phyloP scores from a whole-genome alignment of 1,140 invertebrate genomes.

The Nylanderia fulva region DNA sequence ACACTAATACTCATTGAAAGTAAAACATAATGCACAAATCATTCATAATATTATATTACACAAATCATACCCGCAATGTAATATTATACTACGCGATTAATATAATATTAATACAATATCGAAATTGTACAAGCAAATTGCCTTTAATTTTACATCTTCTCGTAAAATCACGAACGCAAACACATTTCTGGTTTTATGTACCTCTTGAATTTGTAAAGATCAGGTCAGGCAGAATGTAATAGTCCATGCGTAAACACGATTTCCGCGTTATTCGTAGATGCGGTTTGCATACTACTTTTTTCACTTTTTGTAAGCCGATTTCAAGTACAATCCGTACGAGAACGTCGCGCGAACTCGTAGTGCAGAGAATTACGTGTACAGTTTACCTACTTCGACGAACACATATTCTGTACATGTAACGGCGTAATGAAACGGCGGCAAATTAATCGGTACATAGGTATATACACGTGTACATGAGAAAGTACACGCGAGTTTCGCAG shows the following conservation, averaged over 20 bases:
- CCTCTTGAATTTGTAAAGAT: neutral
- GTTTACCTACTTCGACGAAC: conserved; percentile 65
- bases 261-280: neutral
- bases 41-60: conserved; percentile 1
- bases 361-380: conserved; percentile 61
- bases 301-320: conserved; percentile 7
- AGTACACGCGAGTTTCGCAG: conserved; percentile 32
- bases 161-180: neutral
- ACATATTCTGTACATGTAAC: conserved; percentile 31
- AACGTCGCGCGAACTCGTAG: conserved; percentile 51
- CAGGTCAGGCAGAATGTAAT: neutral
- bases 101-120: neutral
- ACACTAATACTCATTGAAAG: neutral
- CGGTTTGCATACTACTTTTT: neutral
- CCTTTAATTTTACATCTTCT: conserved; percentile 11
- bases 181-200: conserved; percentile 21
- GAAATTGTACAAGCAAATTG: neutral
- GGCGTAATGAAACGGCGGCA: conserved; percentile 60
- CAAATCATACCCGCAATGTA: neutral
- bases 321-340: conserved; percentile 43
- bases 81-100: neutral
- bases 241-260: conserved; percentile 24
- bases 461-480: conserved; percentile 12
- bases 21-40: neutral
- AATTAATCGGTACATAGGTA: conserved; percentile 44